These are phyloP conservation scores for Tachypleus tridentatus DNA, from an alignment of 1,140 invertebrate genomes.

Conservation along the genomic window DNA sequence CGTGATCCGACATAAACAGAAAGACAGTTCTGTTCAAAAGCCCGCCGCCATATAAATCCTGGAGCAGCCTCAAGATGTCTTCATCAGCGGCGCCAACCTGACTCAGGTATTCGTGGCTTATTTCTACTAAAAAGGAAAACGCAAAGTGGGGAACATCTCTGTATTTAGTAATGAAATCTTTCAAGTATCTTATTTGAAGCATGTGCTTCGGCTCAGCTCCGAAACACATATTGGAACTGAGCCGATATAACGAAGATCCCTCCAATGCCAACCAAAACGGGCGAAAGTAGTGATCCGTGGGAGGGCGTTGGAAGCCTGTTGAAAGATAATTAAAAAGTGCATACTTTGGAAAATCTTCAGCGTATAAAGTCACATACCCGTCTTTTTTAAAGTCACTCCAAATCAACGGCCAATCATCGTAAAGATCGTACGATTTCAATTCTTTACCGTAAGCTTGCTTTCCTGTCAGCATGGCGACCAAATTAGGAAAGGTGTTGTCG, in stretches of 20 bases:
- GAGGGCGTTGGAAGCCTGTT: conserved; percentile 22
- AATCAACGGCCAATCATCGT: conserved; percentile 22
- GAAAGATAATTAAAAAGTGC: conserved; percentile 24
- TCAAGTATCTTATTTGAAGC: conserved; percentile 16
- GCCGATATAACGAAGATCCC: conserved; percentile 14
- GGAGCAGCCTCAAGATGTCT: conserved; percentile 20
- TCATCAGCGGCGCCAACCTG: conserved; percentile 21
- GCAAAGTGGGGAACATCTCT: background rate
- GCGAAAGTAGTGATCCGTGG: conserved; percentile 27
- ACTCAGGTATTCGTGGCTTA: conserved; percentile 19
- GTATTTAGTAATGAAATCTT: conserved; percentile 8
- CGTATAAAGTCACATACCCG: conserved; percentile 25
- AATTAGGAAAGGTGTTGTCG: conserved; percentile 38
- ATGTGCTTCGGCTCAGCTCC: conserved; percentile 20
- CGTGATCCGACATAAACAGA: conserved; percentile 28
- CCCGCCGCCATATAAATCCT: conserved; percentile 17
- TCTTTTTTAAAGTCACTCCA: conserved; percentile 23
- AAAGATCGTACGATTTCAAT: conserved; percentile 6
- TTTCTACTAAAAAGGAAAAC: conserved; percentile 12
- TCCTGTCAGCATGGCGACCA: conserved; percentile 33
- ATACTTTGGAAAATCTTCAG: conserved; percentile 23
- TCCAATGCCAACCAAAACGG: conserved; percentile 25
- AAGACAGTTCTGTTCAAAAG: conserved; percentile 24
- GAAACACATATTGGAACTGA: conserved; percentile 21
- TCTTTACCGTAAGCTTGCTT: conserved; percentile 14